Base-by-base conservation (phyloP, 1,140 invertebrate genomes). In the Cotesia glomerata region DNA sequence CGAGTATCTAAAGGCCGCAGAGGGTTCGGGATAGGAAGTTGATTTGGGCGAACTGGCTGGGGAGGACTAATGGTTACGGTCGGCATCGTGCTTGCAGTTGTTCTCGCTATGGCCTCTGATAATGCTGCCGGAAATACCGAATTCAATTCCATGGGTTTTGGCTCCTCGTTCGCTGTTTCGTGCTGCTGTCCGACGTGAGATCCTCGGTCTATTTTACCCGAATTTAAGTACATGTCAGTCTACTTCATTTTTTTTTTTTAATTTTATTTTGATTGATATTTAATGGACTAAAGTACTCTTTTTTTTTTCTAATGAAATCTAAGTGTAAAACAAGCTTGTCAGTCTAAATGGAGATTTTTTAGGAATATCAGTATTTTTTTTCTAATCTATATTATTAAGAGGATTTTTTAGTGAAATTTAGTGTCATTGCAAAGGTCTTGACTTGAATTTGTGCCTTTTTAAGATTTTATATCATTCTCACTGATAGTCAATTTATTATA, bases 1-100 rank as follows among this genome's bases (percentile, higher is more conserved):
- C 62, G 59, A 26, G 18, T 68, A 52, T 76, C 77, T 68, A 80
- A 78, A 59, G 82, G 81, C 71, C 82, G 76, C 13, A 81, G 77
- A 66, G 82, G 81, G 77, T 85, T 79, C 69, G 75, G 77, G 61
- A 86, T 85, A 52, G 83, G 76, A 36, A 84, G 77, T 16, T 84
- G 83, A 74, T 80, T 81, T 13, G 80, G 81, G 63, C 84, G 75
- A 61, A 84, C 75, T 58, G 84, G 79, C 58, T 79, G 80, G 71
- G 76, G 81, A 56, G 84, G 84, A 71, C 82, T 80, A 35, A 81
- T 73, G 45, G 78, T 78, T 54, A 77, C 76, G 35, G 73, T 75
- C 70, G 79, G 69, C 72, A 71, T 76, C 35, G 58, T 32, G 32
- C 74, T 52, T 69, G 69, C 61, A 56, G 54, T 76, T 9, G 78